phyloP scores from a whole-genome alignment of 2,888 invertebrate genomes.

The Phyto melanocephala region DNA sequence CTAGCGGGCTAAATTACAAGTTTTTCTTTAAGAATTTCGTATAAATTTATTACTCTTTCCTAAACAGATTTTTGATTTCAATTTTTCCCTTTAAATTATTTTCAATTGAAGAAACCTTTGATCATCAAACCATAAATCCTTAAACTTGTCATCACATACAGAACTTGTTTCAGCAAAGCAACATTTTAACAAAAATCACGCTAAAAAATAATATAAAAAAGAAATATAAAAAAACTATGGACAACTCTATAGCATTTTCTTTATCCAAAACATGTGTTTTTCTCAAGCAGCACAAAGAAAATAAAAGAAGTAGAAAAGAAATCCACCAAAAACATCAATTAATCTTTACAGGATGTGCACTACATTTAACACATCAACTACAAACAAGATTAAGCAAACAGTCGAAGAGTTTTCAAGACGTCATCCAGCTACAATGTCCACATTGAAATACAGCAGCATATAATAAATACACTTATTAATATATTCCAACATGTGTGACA shows the following conservation, averaged over 20 bases:
- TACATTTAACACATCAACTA: slow-evolving; percentile 52
- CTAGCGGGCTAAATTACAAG: too few species aligned
- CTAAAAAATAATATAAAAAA: background rate
- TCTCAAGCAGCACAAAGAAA: background rate
- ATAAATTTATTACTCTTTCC: too few species aligned
- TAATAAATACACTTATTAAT: background rate
- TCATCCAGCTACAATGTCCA: slow-evolving; percentile 12
- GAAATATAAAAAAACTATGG: background rate
- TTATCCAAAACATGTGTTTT: slow-evolving; percentile 53
- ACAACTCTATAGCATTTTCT: slow-evolving; percentile 7
- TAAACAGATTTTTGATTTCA: too few species aligned
- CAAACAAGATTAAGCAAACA: background rate
- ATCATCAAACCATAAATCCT: slow-evolving; percentile 32
- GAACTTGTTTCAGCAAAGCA: slow-evolving; percentile 7
- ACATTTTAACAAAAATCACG: background rate
- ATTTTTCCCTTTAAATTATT: background rate
- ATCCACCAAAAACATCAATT: slow-evolving; percentile 52
- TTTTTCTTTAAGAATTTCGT: too few species aligned
- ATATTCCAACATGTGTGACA: slow-evolving; percentile 41
- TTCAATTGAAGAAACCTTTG: background rate
- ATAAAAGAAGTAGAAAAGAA: background rate
- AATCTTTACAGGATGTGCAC: slow-evolving; percentile 63
- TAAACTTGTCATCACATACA: slow-evolving; percentile 33
- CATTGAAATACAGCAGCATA: slow-evolving; percentile 6
- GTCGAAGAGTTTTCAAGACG: background rate